Conservation (phyloP, 2,797 vertebrate genomes). For the Balearica regulorum region DNA sequence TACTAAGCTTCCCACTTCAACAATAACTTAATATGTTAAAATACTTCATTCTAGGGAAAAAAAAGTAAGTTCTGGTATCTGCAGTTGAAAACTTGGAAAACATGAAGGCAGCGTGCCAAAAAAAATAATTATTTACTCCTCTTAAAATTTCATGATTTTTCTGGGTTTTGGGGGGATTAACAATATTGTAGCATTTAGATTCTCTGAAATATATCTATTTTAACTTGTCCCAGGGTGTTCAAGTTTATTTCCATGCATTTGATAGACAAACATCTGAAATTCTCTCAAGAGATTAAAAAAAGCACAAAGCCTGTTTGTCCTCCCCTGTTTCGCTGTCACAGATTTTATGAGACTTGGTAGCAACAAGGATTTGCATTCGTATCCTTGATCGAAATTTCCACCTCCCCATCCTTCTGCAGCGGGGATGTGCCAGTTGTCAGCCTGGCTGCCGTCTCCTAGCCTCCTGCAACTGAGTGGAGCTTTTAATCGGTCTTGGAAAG, state of each 20-base stretch:
- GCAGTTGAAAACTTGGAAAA: neutral
- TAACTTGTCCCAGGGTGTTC: neutral
- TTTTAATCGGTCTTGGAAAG: neutral
- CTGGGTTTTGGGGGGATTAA: neutral
- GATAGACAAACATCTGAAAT: neutral
- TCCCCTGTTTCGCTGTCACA: neutral
- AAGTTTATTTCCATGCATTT: neutral
- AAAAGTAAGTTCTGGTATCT: neutral
- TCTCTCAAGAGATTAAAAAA: neutral
- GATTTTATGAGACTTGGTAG: neutral
- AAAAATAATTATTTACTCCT: too few species aligned
- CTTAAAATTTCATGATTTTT: neutral
- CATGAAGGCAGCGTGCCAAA: neutral
- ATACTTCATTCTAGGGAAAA: neutral
- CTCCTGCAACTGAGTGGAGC: neutral
- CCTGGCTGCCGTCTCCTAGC: neutral
- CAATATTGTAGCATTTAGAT: neutral
- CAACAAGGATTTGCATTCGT: neutral
- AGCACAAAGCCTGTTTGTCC: neutral
- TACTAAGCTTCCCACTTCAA: neutral
- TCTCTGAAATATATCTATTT: neutral
- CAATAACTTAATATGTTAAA: neutral
- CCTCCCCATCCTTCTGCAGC: neutral
- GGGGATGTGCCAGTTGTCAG: neutral
- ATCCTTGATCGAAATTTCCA: neutral